Percentiles rank a stretch among this genome's conserved stretches.
Evolutionary conservation across 2,797 vertebrate genomes (phyloP).

Genomic region (Falco rusticolus): DNA sequence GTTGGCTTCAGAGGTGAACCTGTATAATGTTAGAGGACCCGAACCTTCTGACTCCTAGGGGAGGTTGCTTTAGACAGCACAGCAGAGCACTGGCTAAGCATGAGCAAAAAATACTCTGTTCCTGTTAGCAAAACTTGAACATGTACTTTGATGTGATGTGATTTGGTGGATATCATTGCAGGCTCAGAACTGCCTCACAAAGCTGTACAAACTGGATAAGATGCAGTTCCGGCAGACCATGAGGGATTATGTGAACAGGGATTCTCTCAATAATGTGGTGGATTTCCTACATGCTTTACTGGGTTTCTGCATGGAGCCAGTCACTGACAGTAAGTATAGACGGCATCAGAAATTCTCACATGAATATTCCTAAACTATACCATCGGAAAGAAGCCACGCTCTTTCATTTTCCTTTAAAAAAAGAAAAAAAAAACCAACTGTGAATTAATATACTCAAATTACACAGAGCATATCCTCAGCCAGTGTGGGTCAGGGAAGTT

Average conservation of each 20-base stretch:
- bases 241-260: conserved; percentile 97
- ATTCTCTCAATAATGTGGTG: conserved; percentile 99
- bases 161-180: conserved; percentile 71
- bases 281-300: conserved; percentile 98
- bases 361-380: neutral
- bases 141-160: conserved; percentile 45
- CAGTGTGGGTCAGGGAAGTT: rapidly evolving
- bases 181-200: conserved; percentile 97
- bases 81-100: neutral
- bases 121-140: neutral
- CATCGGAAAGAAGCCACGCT: neutral
- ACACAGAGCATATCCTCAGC: neutral
- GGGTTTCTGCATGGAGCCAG: conserved; percentile 99
- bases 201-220: conserved; percentile 96
- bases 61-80: neutral
- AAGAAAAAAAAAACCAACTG: neutral
- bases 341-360: neutral
- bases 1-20: neutral
- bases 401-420: neutral
- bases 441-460: neutral
- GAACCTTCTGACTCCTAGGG: neutral
- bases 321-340: conserved; percentile 94
- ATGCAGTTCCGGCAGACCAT: conserved; percentile 98
- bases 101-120: neutral
- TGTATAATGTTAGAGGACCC: neutral